Percentiles rank a stretch among this genome's conserved stretches.
These are phyloP conservation scores for Conus betulinus DNA, from an alignment of 1,140 invertebrate genomes.

Conservation along the genomic window DNA sequence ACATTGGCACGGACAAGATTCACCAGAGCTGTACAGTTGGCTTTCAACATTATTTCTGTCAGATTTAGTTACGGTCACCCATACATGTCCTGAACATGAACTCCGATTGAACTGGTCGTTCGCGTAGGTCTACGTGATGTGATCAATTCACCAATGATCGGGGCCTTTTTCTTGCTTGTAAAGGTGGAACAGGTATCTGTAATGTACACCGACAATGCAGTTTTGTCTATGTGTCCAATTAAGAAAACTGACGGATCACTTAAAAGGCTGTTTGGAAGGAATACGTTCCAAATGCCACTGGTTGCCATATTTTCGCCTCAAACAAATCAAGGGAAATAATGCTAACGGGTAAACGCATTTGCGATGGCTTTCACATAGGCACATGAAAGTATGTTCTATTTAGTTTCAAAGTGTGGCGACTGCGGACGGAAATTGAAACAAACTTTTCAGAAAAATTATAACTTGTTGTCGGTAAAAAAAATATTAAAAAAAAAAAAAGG, in stretches of 20 bases:
- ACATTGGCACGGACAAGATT: background rate
- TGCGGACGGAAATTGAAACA: too few species aligned
- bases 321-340: slow-evolving; percentile 1
- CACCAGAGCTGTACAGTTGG: background rate
- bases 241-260: background rate
- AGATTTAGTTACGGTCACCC: background rate
- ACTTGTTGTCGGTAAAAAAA: background rate
- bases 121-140: background rate
- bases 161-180: background rate
- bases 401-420: too few species aligned
- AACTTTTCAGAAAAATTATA: background rate
- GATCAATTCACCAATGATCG: background rate
- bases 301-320: background rate
- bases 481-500: background rate
- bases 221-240: slow-evolving; percentile 9
- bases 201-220: background rate
- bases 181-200: background rate
- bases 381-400: background rate
- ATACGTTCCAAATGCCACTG: background rate
- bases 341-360: background rate
- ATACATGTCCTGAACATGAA: background rate
- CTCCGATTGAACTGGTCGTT: background rate
- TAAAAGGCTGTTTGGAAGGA: background rate
- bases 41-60: background rate
- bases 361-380: background rate